Conservation (phyloP, 2,888 invertebrate species). For the Netelia virgata region DNA sequence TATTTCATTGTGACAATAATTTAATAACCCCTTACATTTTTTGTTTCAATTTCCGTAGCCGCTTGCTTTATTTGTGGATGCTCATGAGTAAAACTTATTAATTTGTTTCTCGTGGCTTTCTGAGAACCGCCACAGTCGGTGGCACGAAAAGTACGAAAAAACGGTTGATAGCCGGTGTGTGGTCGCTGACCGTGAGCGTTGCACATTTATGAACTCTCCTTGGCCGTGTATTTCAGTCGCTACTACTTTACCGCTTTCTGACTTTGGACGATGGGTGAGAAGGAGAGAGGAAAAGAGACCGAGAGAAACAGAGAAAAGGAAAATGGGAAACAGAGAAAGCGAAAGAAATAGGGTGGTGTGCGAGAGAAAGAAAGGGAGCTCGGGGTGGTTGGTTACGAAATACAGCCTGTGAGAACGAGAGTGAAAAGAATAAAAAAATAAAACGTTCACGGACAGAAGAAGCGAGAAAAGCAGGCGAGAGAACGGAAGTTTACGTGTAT, state of each 20-base stretch:
- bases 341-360: background rate
- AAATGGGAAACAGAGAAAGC: background rate
- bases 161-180: slow-evolving; percentile 41
- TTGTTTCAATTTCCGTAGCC: too few relatives aligned
- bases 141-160: slow-evolving; percentile 47
- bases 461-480: slow-evolving; percentile 63
- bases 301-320: background rate
- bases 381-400: slow-evolving; percentile 30
- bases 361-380: slow-evolving; percentile 19
- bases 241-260: slow-evolving; percentile 77
- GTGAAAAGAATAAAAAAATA: slow-evolving; percentile 53
- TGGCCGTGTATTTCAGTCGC: slow-evolving; percentile 76
- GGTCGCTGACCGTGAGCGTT: slow-evolving; percentile 57
- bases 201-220: slow-evolving; percentile 77
- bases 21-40: too few relatives aligned
- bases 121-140: slow-evolving; percentile 67
- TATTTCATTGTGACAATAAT: too few relatives aligned
- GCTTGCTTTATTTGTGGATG: background rate
- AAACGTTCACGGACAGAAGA: slow-evolving; percentile 53
- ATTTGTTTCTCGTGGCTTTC: slow-evolving; percentile 66
- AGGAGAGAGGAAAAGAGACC: slow-evolving; percentile 16
- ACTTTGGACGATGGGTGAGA: slow-evolving; percentile 30
- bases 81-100: slow-evolving; percentile 46
- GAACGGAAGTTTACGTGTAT: slow-evolving; percentile 57
- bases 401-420: slow-evolving; percentile 57